Percentiles rank a stretch among this genome's conserved stretches.
These are phyloP conservation scores for Lophochroa leadbeateri DNA, from an alignment of 2,113 vertebrate species.

Conservation along the genomic window DNA sequence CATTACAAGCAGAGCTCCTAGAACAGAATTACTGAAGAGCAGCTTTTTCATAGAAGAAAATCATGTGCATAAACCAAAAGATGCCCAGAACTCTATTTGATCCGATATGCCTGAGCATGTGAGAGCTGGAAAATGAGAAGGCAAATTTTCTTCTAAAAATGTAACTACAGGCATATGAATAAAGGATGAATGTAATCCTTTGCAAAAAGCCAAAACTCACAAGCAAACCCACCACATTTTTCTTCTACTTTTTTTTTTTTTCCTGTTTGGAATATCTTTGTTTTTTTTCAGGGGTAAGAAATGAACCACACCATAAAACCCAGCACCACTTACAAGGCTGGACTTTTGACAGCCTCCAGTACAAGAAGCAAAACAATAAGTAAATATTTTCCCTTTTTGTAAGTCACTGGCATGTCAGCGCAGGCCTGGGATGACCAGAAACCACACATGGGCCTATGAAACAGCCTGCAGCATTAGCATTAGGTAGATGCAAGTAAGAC, in stretches of 20 bases:
- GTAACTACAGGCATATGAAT: not conserved
- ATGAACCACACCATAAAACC: not conserved
- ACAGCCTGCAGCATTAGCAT: not conserved
- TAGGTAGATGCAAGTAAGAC: not conserved
- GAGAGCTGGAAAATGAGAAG: not conserved
- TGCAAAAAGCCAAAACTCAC: not conserved
- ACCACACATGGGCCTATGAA: not conserved
- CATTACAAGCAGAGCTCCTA: not conserved
- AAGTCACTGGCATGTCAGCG: not conserved
- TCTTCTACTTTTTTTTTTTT: not conserved
- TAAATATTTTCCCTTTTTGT: not conserved
- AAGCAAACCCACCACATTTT: accelerated
- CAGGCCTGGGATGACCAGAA: not conserved
- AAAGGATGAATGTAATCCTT: not conserved
- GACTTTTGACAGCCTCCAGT: not conserved
- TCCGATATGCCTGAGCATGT: not conserved
- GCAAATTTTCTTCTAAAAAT: not conserved
- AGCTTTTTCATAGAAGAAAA: not conserved
- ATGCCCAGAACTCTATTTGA: not conserved
- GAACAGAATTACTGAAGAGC: not conserved
- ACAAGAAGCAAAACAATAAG: not conserved
- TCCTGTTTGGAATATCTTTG: not conserved
- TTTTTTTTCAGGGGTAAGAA: not conserved
- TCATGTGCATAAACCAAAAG: not conserved
- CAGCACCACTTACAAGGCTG: not conserved